Base-by-base conservation (phyloP, 2,113 vertebrate species). In the Gobius niger region DNA sequence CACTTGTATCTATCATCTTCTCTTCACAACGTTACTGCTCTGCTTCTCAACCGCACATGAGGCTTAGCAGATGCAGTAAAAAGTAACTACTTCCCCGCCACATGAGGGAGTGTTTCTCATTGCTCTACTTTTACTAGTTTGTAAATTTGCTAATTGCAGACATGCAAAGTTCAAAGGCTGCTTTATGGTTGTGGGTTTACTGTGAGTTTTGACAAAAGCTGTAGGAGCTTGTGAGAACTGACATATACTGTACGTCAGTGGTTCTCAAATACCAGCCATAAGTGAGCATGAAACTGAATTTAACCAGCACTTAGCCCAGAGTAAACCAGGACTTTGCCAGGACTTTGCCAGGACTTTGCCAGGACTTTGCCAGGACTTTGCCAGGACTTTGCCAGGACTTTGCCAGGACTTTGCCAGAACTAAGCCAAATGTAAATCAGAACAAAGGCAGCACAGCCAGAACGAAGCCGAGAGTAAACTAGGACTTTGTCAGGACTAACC, bases 51-150 rank as follows among this genome's bases (percentile, higher is more conserved):
- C 50, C 67, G 62, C 61, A 60, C 70, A 65, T 66, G 12, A 65
- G 16, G 16, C 63, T n/a, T 47, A 47, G 63, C 71, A 73, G 65
- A 63, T 47, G 49, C 69, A 44, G 68, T 68, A 63, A 87, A 85
- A 65, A 67, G 44, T 52, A 70, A 73, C 15, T 0, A 10, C 60
- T 72, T 76, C 73, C 74, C 73, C 72, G 54, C 49, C 59, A 57
- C 61, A 67, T 15, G 44, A 49, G 75, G 47, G 44, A 84, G 68
- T 77, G 18, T 19, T 53, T 53, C 81, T 81, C n/a, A 53, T 75
- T 70, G 77, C 47, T 75, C n/a, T 69, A 52, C 63, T 56, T 54
- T 44, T 54, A 57, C 63, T 81, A 68, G 80, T 82, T 63, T 56
- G 59, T 68, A 72, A 72, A 85, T 77, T 65, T 72, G 52, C 60